Conservation (phyloP, 1,140 invertebrate genomes). For the Helicoverpa armigera region DNA sequence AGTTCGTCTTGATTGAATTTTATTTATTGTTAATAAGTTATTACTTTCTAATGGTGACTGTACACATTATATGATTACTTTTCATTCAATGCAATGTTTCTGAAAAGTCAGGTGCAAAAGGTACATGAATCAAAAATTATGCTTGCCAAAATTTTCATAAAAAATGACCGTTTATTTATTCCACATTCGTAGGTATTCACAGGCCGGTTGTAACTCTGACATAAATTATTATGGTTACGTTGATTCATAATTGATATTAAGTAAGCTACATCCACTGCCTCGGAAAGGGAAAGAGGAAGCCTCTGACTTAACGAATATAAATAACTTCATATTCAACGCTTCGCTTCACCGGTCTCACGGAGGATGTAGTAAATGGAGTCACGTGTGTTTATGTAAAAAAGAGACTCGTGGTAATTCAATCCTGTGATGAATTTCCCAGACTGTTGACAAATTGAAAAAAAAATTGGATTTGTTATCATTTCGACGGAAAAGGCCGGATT, state of each 20-base stretch:
- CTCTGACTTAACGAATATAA: constrained; percentile 37
- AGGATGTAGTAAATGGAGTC: neutral
- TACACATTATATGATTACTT: no score
- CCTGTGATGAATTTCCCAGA: no score
- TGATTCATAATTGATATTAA: constrained; percentile 11
- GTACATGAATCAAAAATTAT: no score
- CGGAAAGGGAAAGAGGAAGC: constrained; percentile 41
- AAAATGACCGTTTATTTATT: neutral
- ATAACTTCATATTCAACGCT: constrained; percentile 54
- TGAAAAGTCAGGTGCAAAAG: no score
- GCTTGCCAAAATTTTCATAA: neutral
- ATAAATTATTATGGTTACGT: constrained; percentile 11
- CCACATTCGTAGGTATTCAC: neutral
- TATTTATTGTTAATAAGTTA: no score
- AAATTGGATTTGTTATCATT: no score
- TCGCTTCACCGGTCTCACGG: constrained; percentile 15
- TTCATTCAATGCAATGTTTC: no score
- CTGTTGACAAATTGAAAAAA: no score
- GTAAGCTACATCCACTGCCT: constrained; percentile 19
- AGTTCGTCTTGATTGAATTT: no score
- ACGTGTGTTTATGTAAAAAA: no score
- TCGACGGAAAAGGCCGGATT: no score
- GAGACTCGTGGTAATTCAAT: neutral
- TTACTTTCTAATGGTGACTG: no score
- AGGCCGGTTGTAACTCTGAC: neutral